phyloP scores from a whole-genome alignment of 1,140 invertebrate species.

The Drosophila busckii region DNA sequence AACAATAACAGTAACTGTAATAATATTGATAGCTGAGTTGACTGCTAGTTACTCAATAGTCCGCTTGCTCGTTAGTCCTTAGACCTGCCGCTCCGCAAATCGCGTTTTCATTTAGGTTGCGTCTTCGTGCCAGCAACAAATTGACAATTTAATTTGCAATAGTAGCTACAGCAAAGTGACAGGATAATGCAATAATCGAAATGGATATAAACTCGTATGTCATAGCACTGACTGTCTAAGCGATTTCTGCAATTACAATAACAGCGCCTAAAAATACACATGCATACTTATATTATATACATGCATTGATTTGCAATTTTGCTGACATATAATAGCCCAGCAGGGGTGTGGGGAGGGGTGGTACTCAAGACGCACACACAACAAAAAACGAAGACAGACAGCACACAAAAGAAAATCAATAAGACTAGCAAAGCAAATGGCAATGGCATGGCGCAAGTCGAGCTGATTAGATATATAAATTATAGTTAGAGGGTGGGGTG shows the following conservation, averaged over 20 bases:
- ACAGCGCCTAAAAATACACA: too few species aligned
- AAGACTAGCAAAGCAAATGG: conserved; percentile 57
- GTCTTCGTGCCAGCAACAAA: conserved; percentile 41
- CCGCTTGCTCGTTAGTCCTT: background rate
- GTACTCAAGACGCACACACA: conserved; percentile 19
- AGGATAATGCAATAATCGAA: conserved; percentile 66
- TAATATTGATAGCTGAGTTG: background rate
- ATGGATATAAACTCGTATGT: conserved; percentile 35
- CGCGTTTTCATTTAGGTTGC: conserved; percentile 22
- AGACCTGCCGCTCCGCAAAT: conserved; percentile 2
- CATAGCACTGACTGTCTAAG: conserved; percentile 26
- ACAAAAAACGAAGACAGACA: conserved; percentile 14
- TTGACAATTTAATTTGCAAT: conserved; percentile 70
- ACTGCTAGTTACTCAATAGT: conserved; percentile 10
- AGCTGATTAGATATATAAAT: conserved; percentile 68
- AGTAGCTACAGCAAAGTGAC: conserved; percentile 52
- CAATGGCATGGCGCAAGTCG: conserved; percentile 33
- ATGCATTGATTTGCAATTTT: conserved; percentile 32
- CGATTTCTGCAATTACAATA: conserved; percentile 8
- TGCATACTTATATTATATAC: too few species aligned
- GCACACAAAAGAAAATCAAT: conserved; percentile 59
- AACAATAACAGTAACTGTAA: conserved; percentile 1
- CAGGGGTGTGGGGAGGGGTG: background rate
- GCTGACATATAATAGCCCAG: too few species aligned
- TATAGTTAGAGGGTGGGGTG: background rate